Evolutionary conservation across 64 coral and sea anemone species (phyloP).

Genomic region (Exaiptasia diaphana): DNA sequence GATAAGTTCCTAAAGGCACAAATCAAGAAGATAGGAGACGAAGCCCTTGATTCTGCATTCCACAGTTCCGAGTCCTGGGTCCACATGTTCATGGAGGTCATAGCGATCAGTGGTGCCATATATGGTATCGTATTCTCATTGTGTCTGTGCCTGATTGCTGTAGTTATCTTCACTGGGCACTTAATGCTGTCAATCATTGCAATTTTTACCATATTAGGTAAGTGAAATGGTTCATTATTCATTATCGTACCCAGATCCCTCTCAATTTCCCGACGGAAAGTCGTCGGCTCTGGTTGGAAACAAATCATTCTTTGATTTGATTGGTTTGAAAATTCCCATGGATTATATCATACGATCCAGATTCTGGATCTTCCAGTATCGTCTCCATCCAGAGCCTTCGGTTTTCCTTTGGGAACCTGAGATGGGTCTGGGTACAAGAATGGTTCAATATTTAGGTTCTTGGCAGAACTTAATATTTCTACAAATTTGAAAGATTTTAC

Average conservation of each 20-base stretch:
- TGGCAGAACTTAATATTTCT: too few species aligned
- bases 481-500: too few species aligned
- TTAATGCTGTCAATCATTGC: conserved; percentile 70
- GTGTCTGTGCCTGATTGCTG: conserved; percentile 68
- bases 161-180: conserved; percentile 85
- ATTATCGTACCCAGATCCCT: too few species aligned
- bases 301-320: too few species aligned
- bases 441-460: too few species aligned
- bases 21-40: not conserved
- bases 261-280: not conserved
- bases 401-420: too few species aligned
- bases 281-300: too few species aligned
- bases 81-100: conserved; percentile 74
- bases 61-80: conserved; percentile 85
- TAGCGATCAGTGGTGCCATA: conserved; percentile 87
- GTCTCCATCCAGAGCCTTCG: too few species aligned
- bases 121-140: conserved; percentile 90
- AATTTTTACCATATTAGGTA: conserved; percentile 88
- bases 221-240: not conserved
- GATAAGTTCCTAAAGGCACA: conserved; percentile 54
- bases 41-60: conserved; percentile 57
- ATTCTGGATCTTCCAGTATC: too few species aligned
- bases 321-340: too few species aligned
- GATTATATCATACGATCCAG: too few species aligned
- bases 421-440: too few species aligned